These are phyloP conservation scores for Aythya baeri DNA, from an alignment of 2,113 vertebrate species.

Conservation along the genomic window DNA sequence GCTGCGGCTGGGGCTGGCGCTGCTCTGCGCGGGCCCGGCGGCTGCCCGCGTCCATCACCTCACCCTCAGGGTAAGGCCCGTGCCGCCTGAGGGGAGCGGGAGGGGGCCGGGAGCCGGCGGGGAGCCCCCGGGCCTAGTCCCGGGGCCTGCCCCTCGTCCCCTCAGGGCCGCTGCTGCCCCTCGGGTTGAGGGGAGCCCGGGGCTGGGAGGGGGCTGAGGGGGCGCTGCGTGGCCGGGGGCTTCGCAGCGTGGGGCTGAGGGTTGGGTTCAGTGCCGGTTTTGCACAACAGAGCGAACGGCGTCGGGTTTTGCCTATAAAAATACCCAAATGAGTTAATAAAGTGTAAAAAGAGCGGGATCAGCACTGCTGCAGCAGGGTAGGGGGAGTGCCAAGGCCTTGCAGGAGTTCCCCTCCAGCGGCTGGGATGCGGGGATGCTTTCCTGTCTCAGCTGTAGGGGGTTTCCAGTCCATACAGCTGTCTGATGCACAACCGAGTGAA, in stretches of 20 bases:
- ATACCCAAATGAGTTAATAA: fast-evolving
- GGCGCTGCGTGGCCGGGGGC: too few relatives aligned
- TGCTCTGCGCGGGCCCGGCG: slow-evolving; percentile 30
- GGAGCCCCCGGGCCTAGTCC: neutral
- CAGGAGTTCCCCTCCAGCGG: neutral
- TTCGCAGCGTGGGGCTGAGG: too few relatives aligned
- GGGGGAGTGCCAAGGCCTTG: neutral
- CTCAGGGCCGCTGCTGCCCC: neutral
- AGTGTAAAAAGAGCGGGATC: fast-evolving
- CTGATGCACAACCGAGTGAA: fast-evolving
- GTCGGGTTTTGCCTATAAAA: fast-evolving
- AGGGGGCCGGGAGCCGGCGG: too few relatives aligned
- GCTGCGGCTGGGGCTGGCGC: slow-evolving; percentile 4
- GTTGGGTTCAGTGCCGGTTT: too few relatives aligned
- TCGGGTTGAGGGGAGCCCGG: fast-evolving
- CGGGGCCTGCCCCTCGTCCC: too few relatives aligned
- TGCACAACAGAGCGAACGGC: too few relatives aligned
- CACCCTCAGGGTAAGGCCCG: slow-evolving; percentile 76
- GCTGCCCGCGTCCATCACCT: slow-evolving; percentile 78
- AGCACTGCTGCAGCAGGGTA: neutral
- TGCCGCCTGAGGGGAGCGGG: neutral
- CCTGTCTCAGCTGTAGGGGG: fast-evolving
- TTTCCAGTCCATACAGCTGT: fast-evolving
- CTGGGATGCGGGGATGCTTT: neutral
- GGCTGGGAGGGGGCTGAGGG: too few relatives aligned